Evolutionary conservation across 2,888 invertebrate genomes (phyloP).

Genomic region (Exocentrus adspersus): DNA sequence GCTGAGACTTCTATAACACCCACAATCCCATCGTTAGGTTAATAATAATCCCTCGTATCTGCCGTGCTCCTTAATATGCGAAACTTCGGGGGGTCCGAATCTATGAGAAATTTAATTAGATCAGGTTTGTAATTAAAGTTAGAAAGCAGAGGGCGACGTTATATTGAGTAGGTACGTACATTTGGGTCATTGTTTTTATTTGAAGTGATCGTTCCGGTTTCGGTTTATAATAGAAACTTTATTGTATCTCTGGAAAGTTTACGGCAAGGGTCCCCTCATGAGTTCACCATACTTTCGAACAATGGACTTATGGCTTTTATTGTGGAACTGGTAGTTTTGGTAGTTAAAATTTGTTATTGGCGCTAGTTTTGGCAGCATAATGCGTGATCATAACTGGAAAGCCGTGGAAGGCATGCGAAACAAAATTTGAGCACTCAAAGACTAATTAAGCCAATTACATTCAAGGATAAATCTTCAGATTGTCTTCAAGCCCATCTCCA

Average conservation of each 20-base stretch:
- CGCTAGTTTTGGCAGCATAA: not conserved
- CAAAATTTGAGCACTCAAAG: no score
- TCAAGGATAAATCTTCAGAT: no score
- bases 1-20: constrained; percentile 31
- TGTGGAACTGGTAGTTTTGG: not conserved
- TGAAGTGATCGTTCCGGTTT: constrained; percentile 18
- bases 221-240: constrained; percentile 16
- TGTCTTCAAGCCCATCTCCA: no score
- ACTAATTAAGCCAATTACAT: no score
- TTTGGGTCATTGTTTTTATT: constrained; percentile 51
- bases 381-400: not conserved
- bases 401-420: no score
- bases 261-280: not conserved
- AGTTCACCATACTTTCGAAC: constrained; percentile 5
- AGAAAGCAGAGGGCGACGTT: constrained; percentile 39
- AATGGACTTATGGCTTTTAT: not conserved
- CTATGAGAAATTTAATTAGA: constrained; percentile 57
- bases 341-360: not conserved
- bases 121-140: constrained; percentile 52
- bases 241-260: constrained; percentile 9
- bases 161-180: constrained; percentile 32
- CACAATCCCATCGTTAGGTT: constrained; percentile 50
- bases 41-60: constrained; percentile 48
- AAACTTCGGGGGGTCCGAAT: constrained; percentile 51
- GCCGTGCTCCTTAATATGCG: constrained; percentile 52